Evolutionary conservation across 2,888 invertebrate species (phyloP).

Genomic region (Eilema griseolum): DNA sequence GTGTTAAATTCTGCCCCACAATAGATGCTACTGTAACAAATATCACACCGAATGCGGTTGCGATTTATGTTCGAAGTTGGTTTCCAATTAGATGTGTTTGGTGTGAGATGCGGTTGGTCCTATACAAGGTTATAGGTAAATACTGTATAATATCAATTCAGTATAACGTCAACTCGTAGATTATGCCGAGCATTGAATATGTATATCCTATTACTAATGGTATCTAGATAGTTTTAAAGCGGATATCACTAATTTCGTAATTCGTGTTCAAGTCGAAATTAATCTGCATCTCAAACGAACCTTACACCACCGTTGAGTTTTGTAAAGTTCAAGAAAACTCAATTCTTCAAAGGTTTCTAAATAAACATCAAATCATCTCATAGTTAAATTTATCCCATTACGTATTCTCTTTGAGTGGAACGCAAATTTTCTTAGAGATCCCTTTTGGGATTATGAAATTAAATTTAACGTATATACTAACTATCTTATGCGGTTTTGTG

Average conservation of each 20-base stretch:
- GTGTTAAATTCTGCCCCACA: conserved; percentile 78
- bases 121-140: conserved; percentile 1
- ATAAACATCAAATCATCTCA: background rate
- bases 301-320: too few species aligned
- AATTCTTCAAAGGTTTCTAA: background rate
- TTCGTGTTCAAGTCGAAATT: too few species aligned
- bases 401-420: conserved; percentile 29
- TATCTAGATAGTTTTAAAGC: too few species aligned
- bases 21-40: conserved; percentile 66
- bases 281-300: too few species aligned
- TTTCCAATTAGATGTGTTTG: conserved; percentile 77
- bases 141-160: background rate
- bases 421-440: conserved; percentile 22
- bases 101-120: conserved; percentile 34
- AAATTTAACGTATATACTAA: conserved; percentile 40
- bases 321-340: too few species aligned
- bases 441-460: conserved; percentile 31
- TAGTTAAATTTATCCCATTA: conserved; percentile 13
- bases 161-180: background rate
- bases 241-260: too few species aligned
- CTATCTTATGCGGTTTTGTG: conserved; percentile 31
- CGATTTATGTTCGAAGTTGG: conserved; percentile 80
- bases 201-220: too few species aligned
- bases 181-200: too few species aligned
- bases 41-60: conserved; percentile 60